Base-by-base conservation (phyloP, 2,797 vertebrate genomes). In the Schizopygopsis malacanthus region DNA sequence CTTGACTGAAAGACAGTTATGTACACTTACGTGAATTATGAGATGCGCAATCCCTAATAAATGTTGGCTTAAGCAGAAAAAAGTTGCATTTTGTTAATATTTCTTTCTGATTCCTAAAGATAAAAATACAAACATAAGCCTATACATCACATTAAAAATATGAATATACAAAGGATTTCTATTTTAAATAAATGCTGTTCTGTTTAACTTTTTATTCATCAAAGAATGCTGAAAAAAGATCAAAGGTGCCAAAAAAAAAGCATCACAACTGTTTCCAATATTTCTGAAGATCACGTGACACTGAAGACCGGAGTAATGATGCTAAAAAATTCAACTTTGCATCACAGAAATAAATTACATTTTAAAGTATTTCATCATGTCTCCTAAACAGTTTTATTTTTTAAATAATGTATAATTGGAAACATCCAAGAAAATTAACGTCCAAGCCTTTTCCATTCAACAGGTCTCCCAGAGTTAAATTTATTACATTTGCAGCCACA, bases 31-130 rank as follows among this genome's bases (percentile, higher is more conserved):
- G 18, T 59, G 70, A 79, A 59, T 79, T 63, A 59, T 67, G 15
- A 16, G n/a, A 78, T 85, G 82, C 71, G 73, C 67, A 88, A 73
- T 82, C 73, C 25, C 47, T 70, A 89, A 85, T 87, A 89, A 89
- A 85, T 54, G 45, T 83, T 16, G 7, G 47, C 47, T n/a, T 56
- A 12, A 82, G 67, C 79, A 81, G 79, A 77, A 65, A 72, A 61
- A 20, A 39, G 4, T 47, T 20, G 37, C 10, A 18, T 37, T 72
- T 10, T 76, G 4, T 83, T 2, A 41, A 33, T 8, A 0, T 78
- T 56, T 59, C 54, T 37, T 7, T 56, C 2, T 59, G 33, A 72
- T 83, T 54, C 0, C 1, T 47, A 10, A 16, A 1, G 10, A 18
- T 47, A 33, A 33, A 16, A 28, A 3, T 7, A 28, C 12, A 15